Base-by-base conservation (phyloP, 1,140 invertebrate species). In the Hycleus phaleratus region DNA sequence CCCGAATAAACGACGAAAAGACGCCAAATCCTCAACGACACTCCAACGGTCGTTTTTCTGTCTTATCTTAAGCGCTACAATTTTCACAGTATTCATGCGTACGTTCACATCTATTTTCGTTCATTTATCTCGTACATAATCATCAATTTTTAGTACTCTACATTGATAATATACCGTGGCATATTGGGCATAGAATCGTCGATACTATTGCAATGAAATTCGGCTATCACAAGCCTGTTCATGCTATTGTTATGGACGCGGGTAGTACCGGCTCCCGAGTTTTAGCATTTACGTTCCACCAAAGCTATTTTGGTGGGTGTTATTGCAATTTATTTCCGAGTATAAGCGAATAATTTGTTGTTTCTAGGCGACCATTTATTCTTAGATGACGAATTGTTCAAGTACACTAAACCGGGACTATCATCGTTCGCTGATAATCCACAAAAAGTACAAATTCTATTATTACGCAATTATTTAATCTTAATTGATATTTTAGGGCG, bases 231-330 rank as follows among this genome's bases (percentile, higher is more conserved):
- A 82, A 86, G 57, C 80, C 83, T 26, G 85, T 90, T 53, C 88
- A 95, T 78, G 91, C 91, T 0, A 88, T 95, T n/a, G 86, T 98
- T 44, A 91, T 98, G 57, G 95, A 98, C 78, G 95, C 94, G 1
- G 95, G 95, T 9, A 95, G 92, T 24, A 98, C 96, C 0, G 96
- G 95, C 0, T 92, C 92, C 46, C 82, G 95, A 56, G 83, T 97
- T 8, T 79, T 95, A 62, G 89, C 93, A 0, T 97, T 93, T 71
- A 87, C 86, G 60, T 97, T 97, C 75, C 84, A 88, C 68, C 80
- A 85, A 61, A 85, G 86, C 4, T 79, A 81, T 62, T 73, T 81
- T 73, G 81, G 83, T 85, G 66, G 18, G 18, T 18, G 68, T 67
- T 43, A 32, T 32, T 32, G 4, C 49, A 3, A 26, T 38, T 26